These are phyloP conservation scores for Pardosa pseudoannulata DNA, from an alignment of 2,888 invertebrate species.

Conservation along the genomic window DNA sequence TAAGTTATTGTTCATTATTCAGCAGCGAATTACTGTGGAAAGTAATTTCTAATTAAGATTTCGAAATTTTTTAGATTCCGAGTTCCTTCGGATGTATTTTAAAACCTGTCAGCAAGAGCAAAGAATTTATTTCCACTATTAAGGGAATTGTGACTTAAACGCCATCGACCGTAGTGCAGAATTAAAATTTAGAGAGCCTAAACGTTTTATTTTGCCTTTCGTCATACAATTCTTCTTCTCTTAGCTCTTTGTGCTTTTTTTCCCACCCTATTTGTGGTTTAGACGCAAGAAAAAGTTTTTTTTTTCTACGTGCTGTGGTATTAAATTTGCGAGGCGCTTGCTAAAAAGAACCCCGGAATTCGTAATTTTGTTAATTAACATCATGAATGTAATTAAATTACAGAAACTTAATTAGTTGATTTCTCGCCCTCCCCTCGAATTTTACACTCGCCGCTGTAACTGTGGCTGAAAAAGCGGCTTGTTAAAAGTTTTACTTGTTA, in stretches of 20 bases:
- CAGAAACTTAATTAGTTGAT: conserved; percentile 60
- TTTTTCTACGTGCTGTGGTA: conserved; percentile 31
- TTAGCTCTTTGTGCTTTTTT: conserved; percentile 1
- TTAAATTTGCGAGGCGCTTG: conserved; percentile 41
- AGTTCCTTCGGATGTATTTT: neutral
- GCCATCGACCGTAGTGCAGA: conserved; percentile 29
- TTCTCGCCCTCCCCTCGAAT: neutral
- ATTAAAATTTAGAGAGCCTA: conserved; percentile 58
- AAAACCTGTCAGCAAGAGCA: neutral
- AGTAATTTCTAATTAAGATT: conserved; percentile 17
- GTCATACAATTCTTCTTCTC: conserved; percentile 37
- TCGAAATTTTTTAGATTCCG: neutral
- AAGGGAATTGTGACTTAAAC: conserved; percentile 35
- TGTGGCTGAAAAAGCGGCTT: neutral
- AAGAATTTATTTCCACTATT: conserved; percentile 33
- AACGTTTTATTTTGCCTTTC: conserved; percentile 35
- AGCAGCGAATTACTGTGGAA: conserved; percentile 1
- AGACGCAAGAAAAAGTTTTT: conserved; percentile 6
- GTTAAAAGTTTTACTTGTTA: conserved; percentile 11
- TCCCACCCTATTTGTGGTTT: conserved; percentile 1
- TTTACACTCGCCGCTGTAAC: conserved; percentile 8
- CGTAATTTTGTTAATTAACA: conserved; percentile 71
- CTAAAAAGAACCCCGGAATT: conserved; percentile 40
- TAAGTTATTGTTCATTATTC: conserved; percentile 19
- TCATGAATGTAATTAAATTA: conserved; percentile 70